phyloP scores from a whole-genome alignment of 2,113 vertebrate species.

The Dryoscopus gambensis region DNA sequence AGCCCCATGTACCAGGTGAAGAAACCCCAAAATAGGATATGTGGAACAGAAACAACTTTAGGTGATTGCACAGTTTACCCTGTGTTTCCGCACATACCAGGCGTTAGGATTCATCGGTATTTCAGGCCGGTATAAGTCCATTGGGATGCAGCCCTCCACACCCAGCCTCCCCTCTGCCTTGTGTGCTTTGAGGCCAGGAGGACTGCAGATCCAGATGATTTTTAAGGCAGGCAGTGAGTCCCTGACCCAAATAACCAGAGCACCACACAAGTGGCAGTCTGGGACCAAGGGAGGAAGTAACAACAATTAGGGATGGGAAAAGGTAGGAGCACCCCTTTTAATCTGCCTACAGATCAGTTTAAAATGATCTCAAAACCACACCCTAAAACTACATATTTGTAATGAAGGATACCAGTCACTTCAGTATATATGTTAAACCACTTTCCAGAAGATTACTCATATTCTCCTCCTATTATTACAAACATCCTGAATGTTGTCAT shows the following conservation, averaged over 20 bases:
- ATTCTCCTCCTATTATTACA: background rate
- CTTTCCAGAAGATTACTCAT: constrained; percentile 10
- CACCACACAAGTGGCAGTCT: background rate
- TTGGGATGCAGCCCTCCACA: background rate
- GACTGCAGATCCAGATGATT: background rate
- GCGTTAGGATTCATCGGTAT: background rate
- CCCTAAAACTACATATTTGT: background rate
- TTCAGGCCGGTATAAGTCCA: background rate
- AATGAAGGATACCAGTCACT: background rate
- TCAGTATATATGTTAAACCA: background rate
- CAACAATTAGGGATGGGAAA: background rate
- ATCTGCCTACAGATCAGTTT: background rate
- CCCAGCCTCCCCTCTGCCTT: background rate
- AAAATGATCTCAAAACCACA: background rate
- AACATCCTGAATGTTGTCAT: background rate
- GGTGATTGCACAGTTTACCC: background rate
- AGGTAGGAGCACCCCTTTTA: background rate
- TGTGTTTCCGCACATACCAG: background rate
- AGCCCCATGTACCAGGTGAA: constrained; percentile 4
- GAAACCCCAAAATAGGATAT: constrained; percentile 1
- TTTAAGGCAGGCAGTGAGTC: background rate
- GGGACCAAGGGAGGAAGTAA: background rate
- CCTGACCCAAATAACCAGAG: background rate
- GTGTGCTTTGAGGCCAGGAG: background rate
- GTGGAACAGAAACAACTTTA: background rate